A percentile compares a stretch with the other conserved stretches of the same genome.
Evolutionary conservation across 2,113 vertebrate genomes (phyloP).

Genomic region (Dasyornis broadbenti): DNA sequence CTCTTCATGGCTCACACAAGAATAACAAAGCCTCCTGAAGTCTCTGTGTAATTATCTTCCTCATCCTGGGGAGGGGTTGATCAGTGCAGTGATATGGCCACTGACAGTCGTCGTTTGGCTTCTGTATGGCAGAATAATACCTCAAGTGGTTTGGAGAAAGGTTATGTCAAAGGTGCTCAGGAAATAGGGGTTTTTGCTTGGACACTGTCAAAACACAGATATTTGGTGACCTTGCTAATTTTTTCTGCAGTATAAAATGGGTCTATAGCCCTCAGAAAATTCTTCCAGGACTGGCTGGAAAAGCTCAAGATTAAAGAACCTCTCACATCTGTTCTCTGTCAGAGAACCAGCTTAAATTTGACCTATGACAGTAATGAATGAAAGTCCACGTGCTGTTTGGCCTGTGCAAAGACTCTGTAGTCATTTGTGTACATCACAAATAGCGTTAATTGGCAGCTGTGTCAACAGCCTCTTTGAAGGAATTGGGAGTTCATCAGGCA

Average conservation of each 20-base stretch:
- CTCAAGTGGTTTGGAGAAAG: background rate
- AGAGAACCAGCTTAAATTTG: constrained; percentile 7
- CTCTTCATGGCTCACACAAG: background rate
- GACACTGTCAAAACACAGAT: background rate
- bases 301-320: background rate
- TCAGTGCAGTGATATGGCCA: background rate
- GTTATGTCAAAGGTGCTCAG: background rate
- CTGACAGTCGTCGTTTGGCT: background rate
- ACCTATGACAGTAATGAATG: background rate
- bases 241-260: background rate
- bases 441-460: constrained; percentile 23
- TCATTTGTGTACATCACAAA: constrained; percentile 21
- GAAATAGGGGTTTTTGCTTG: background rate
- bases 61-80: background rate
- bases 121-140: background rate
- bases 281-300: background rate
- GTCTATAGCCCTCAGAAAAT: background rate
- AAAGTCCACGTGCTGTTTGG: background rate
- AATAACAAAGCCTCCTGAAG: background rate
- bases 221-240: background rate
- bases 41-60: background rate
- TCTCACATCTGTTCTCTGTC: constrained; percentile 12
- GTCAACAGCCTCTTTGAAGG: constrained; percentile 33
- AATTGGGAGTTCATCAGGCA: background rate
- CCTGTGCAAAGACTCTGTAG: background rate